Percentiles rank a stretch among this genome's conserved stretches.
These are phyloP conservation scores for Pseudochromis fuscus DNA, from an alignment of 2,797 vertebrate genomes.

Conservation along the genomic window DNA sequence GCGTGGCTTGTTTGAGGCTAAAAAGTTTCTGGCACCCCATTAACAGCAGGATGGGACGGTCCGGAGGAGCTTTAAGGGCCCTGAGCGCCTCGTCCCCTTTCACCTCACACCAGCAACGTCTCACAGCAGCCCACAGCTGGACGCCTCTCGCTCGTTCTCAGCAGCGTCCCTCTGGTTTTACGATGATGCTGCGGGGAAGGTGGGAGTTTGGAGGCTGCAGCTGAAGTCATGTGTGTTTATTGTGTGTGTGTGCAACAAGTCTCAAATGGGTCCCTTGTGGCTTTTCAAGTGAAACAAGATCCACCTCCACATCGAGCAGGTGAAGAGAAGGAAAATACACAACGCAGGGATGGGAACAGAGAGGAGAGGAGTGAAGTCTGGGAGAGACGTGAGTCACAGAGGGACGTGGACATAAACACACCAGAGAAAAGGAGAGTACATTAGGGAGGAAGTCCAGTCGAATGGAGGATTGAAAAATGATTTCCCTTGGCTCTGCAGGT, in stretches of 20 bases:
- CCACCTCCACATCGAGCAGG: slow-evolving; percentile 50
- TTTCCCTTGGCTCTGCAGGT: slow-evolving; percentile 66
- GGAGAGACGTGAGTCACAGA: slow-evolving; percentile 12
- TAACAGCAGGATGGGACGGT: slow-evolving; percentile 73
- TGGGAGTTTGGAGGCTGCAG: slow-evolving; percentile 48
- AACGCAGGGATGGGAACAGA: neutral
- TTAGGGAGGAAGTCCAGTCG: slow-evolving; percentile 63
- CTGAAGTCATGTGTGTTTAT: slow-evolving; percentile 48
- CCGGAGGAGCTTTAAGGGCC: slow-evolving; percentile 66
- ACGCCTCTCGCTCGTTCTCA: slow-evolving; percentile 19
- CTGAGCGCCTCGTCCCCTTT: slow-evolving; percentile 47
- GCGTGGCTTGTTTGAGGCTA: slow-evolving; percentile 42
- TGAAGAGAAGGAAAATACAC: slow-evolving; percentile 50
- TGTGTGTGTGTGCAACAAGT: slow-evolving; percentile 26
- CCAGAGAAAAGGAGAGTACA: slow-evolving; percentile 42
- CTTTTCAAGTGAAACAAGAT: slow-evolving; percentile 70
- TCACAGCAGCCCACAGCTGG: slow-evolving; percentile 70
- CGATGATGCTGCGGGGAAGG: slow-evolving; percentile 10
- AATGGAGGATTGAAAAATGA: slow-evolving; percentile 57
- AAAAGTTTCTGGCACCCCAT: slow-evolving; percentile 66
- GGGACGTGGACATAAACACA: slow-evolving; percentile 56
- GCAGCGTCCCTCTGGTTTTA: slow-evolving; percentile 31
- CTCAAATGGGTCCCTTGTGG: slow-evolving; percentile 53
- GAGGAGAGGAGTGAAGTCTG: neutral
- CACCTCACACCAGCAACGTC: slow-evolving; percentile 49